Base-by-base conservation (phyloP, 2,888 invertebrate species). In the Volucella inanis region DNA sequence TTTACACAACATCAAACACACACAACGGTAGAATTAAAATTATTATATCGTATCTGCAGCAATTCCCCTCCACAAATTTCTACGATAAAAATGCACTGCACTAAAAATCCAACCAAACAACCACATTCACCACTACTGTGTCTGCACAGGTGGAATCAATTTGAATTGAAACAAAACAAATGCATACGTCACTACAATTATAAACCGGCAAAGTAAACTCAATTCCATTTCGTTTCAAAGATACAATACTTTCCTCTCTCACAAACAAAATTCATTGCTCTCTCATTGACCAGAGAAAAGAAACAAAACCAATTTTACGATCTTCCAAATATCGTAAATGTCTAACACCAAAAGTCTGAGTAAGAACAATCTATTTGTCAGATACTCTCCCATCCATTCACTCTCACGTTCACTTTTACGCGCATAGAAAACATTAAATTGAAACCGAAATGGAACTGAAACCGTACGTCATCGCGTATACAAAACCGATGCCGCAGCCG, bases 141-240 rank as follows among this genome's bases (percentile, higher is more conserved):
- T 80, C 85, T 85, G 85, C 85, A 81, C 81, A 85, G 76, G 85
- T 80, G 80, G 81, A 72, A 31, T 22, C 62, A 15, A n/a, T 4
- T 10, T 18, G 62, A 62, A 85, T 38, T 64, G 85, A 85, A 85
- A 85, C 85, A 85, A 85, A 85, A 85, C 85, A 85, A 85, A 80
- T 76, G 70, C 47, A 67, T 83, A 74, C 79, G 83, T 83, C 83
- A 77, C 64, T 43, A 72, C 57, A 57, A 70, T 49, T 54, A 65
- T 54, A 68, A 70, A 79, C 79, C 84, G 84, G 79, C 79, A 84
- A 75, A 61, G 2, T 6, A 75, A 74, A 64, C 59, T 64, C 62
- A 68, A 68, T 83, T 78, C 74, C 61, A 65, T 54, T 38, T 6
- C 49, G 47, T 61, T 14, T 55, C 57, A n/a, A 47, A 54, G 10